These are phyloP conservation scores for Dione vanillae DNA, from an alignment of 2,888 invertebrate genomes.

Conservation along the genomic window DNA sequence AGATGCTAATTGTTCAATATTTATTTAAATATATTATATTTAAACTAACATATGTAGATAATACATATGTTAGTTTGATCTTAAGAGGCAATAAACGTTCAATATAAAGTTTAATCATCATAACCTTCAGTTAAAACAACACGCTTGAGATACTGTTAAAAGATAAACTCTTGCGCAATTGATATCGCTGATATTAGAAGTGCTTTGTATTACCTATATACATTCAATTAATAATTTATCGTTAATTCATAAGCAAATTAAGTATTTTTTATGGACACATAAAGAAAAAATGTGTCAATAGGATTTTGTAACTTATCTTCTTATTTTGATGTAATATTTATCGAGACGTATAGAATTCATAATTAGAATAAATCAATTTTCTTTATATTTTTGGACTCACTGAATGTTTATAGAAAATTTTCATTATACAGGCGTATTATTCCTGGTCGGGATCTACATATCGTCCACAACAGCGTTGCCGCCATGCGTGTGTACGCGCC, in stretches of 20 bases:
- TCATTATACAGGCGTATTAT: constrained; percentile 52
- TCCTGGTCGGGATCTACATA: constrained; percentile 52
- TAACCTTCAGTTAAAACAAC: constrained; percentile 23
- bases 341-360: too few species aligned
- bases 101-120: background rate
- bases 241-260: too few species aligned
- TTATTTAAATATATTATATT: too few species aligned
- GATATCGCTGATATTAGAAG: background rate
- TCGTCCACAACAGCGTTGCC: constrained; percentile 52
- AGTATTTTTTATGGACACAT: too few species aligned
- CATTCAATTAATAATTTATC: background rate
- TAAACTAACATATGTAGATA: too few species aligned
- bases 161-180: constrained; percentile 22
- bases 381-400: too few species aligned
- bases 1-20: too few species aligned
- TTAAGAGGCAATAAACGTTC: constrained; percentile 1
- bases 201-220: background rate
- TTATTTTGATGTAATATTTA: too few species aligned
- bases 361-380: too few species aligned
- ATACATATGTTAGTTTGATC: background rate
- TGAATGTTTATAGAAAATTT: background rate
- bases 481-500: constrained; percentile 60
- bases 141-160: background rate
- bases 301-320: too few species aligned
- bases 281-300: too few species aligned